phyloP scores from a whole-genome alignment of 2,797 vertebrate species.

The Echeneis naucrates region DNA sequence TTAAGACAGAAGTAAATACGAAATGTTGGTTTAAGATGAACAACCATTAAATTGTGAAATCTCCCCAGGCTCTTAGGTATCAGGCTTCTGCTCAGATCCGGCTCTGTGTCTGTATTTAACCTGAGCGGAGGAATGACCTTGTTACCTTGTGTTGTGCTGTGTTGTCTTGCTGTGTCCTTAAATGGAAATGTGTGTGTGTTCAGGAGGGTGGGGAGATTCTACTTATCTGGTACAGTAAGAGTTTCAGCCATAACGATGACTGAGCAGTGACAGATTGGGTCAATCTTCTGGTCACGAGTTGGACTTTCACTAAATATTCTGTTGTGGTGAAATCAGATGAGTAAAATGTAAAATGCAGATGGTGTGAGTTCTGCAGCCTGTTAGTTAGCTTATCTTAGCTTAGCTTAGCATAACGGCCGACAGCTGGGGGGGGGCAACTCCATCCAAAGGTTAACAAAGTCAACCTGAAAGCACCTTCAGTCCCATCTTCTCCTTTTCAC shows the following conservation, averaged over 20 bases:
- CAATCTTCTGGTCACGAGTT: background rate
- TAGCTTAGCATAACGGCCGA: background rate
- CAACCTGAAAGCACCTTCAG: too few species aligned
- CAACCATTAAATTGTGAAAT: background rate
- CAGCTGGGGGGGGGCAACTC: background rate
- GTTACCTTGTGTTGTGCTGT: background rate
- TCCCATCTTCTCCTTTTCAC: background rate
- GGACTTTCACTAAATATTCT: background rate
- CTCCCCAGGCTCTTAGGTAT: background rate
- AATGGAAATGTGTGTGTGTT: background rate
- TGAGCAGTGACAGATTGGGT: slow-evolving; percentile 13
- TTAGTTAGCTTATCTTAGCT: background rate
- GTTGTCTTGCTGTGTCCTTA: slow-evolving; percentile 49
- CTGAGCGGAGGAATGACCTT: slow-evolving; percentile 27
- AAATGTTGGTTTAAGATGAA: background rate
- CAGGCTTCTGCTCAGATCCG: background rate
- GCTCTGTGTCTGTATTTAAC: background rate
- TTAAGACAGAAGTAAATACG: background rate
- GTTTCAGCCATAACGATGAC: slow-evolving; percentile 21
- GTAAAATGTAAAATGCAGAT: too few species aligned
- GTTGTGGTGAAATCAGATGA: too few species aligned
- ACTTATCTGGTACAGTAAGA: too few species aligned
- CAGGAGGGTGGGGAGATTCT: background rate
- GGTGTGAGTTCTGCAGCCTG: background rate
- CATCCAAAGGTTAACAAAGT: too few species aligned